Conservation (phyloP, 2,888 invertebrate species). For the Pandemis cinnamomeana region DNA sequence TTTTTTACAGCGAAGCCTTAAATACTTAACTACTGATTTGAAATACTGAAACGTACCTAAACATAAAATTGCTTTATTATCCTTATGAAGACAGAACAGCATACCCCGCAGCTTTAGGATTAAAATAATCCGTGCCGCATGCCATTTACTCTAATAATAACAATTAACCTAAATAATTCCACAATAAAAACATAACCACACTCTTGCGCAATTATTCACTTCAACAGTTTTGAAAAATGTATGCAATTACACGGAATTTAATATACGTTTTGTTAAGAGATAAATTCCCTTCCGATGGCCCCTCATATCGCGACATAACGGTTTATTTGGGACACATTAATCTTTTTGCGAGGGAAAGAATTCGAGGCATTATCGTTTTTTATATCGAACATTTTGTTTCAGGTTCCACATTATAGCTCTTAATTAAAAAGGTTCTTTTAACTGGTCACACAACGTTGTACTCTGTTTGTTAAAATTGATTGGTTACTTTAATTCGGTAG, state of each 20-base stretch:
- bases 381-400: slow-evolving; percentile 18
- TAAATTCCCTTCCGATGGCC: slow-evolving; percentile 41
- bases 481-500: slow-evolving; percentile 4
- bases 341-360: slow-evolving; percentile 38
- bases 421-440: slow-evolving; percentile 32
- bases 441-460: not conserved
- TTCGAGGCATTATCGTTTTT: slow-evolving; percentile 26
- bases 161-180: slow-evolving; percentile 1
- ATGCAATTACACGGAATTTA: slow-evolving; percentile 24
- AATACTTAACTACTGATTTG: not conserved
- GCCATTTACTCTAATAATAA: slow-evolving; percentile 16
- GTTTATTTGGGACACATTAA: slow-evolving; percentile 44
- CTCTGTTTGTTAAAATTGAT: not conserved
- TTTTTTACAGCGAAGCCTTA: too few species aligned
- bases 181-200: slow-evolving; percentile 4
- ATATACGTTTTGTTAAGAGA: slow-evolving; percentile 41
- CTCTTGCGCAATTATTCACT: slow-evolving; percentile 17
- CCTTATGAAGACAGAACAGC: not conserved
- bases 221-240: slow-evolving; percentile 28
- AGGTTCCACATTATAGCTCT: slow-evolving; percentile 22
- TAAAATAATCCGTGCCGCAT: slow-evolving; percentile 2
- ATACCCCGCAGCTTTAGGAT: not conserved
- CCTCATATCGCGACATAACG: slow-evolving; percentile 45
- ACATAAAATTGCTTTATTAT: not conserved
- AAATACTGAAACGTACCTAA: not conserved